These are phyloP conservation scores for Caenorhabditis sp. DNA, from an alignment of 2,888 invertebrate species.

Conservation along the genomic window DNA sequence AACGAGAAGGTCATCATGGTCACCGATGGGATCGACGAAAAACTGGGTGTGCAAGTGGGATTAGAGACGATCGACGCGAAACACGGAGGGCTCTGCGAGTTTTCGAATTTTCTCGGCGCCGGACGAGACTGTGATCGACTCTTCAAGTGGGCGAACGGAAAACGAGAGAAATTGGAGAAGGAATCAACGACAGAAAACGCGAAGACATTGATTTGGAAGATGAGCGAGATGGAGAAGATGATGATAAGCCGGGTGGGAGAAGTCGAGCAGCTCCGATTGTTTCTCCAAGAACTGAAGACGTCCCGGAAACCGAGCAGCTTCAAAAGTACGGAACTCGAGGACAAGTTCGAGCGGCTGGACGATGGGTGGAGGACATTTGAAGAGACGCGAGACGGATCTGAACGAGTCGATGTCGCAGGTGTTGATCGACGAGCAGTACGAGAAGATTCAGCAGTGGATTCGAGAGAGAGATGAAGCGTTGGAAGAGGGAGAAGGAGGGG, in stretches of 20 bases:
- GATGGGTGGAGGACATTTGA: slow-evolving; percentile 52
- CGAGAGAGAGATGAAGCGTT: slow-evolving; percentile 17
- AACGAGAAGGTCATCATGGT: slow-evolving; percentile 45
- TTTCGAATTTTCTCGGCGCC: slow-evolving; percentile 35
- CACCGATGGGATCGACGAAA: slow-evolving; percentile 49
- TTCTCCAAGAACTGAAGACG: slow-evolving; percentile 19
- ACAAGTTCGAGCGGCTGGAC: slow-evolving; percentile 49
- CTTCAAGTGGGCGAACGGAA: slow-evolving; percentile 21
- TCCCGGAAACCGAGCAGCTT: slow-evolving; percentile 20
- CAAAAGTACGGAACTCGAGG: slow-evolving; percentile 47
- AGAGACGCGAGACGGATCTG: slow-evolving; percentile 35
- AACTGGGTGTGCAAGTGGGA: slow-evolving; percentile 48
- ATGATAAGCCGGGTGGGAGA: slow-evolving; percentile 34
- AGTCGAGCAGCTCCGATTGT: slow-evolving; percentile 28
- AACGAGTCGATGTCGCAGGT: slow-evolving; percentile 59
- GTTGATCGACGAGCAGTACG: slow-evolving; percentile 47
- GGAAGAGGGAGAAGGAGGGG: not conserved
- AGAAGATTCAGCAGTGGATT: slow-evolving; percentile 51
- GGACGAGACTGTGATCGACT: slow-evolving; percentile 49
- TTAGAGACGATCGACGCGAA: slow-evolving; percentile 46
- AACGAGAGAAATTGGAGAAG: slow-evolving; percentile 24
- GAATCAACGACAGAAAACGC: slow-evolving; percentile 20
- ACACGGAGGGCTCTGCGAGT: slow-evolving; percentile 47
- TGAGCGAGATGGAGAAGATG: slow-evolving; percentile 61
- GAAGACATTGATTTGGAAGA: slow-evolving; percentile 43